Conservation (phyloP, 2,113 vertebrate species). For the Ictidomys tridecemlineatus region DNA sequence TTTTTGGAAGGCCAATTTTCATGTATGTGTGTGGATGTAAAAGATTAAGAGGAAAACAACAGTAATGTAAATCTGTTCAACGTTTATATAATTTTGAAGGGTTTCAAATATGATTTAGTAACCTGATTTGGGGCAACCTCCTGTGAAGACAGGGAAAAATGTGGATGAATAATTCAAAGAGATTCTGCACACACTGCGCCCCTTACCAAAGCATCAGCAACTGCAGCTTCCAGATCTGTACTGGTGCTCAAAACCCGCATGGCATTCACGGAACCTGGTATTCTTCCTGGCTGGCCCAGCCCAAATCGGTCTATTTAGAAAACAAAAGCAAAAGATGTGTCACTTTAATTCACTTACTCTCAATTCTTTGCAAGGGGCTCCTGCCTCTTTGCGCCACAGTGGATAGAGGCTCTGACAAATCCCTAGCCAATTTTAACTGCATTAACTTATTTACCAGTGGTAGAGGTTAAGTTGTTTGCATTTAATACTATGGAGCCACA, state of each 20-base stretch:
- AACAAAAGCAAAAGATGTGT: slow-evolving; percentile 84
- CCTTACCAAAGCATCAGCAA: slow-evolving; percentile 98
- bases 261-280: slow-evolving; percentile 96
- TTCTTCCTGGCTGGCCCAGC: slow-evolving; percentile 95
- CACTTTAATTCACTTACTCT: slow-evolving; percentile 79
- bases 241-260: slow-evolving; percentile 98
- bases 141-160: slow-evolving; percentile 77
- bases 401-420: slow-evolving; percentile 64
- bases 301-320: slow-evolving; percentile 95
- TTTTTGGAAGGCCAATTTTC: not conserved
- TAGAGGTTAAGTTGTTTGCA: not conserved
- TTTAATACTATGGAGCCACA: not conserved
- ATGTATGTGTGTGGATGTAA: not conserved
- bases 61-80: not conserved
- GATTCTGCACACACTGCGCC: not conserved
- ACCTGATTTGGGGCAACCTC: not conserved
- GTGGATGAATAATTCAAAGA: slow-evolving; percentile 70
- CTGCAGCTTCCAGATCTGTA: slow-evolving; percentile 97
- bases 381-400: slow-evolving; percentile 68
- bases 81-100: slow-evolving; percentile 51
- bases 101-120: not conserved
- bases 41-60: not conserved
- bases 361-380: slow-evolving; percentile 79
- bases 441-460: not conserved
- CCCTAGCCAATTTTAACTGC: not conserved